Percentiles rank a stretch among this genome's conserved stretches.
These are phyloP conservation scores for Sisor rabdophorus DNA, from an alignment of 2,113 vertebrate genomes.

Conservation along the genomic window DNA sequence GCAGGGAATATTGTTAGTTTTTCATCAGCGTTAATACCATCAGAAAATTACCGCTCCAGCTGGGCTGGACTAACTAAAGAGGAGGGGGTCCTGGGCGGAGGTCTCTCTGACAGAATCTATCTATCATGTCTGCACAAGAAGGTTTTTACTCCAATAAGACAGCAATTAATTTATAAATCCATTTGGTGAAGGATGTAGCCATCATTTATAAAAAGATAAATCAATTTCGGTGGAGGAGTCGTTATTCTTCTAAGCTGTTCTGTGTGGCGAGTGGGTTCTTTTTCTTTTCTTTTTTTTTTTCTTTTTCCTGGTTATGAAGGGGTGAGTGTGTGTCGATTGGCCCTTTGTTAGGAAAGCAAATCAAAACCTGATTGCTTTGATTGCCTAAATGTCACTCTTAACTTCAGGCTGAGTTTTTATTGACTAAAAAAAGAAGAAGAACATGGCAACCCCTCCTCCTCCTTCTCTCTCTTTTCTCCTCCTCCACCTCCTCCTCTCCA, in stretches of 20 bases:
- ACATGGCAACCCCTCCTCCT: constrained; percentile 21
- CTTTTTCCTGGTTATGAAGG: neutral
- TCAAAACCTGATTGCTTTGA: constrained; percentile 70
- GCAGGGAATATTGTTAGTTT: constrained; percentile 83
- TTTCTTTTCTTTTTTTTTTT: constrained; percentile 53
- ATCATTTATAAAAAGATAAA: constrained; percentile 94
- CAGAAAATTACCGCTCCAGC: constrained; percentile 89
- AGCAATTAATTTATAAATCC: constrained; percentile 94
- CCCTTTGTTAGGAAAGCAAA: constrained; percentile 65
- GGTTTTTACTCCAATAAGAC: constrained; percentile 88
- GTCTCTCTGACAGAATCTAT: constrained; percentile 76
- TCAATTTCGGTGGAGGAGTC: constrained; percentile 76
- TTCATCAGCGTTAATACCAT: constrained; percentile 94
- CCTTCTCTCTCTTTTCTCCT: constrained; percentile 31
- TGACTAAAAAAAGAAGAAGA: constrained; percentile 60
- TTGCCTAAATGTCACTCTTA: constrained; percentile 73
- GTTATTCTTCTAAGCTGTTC: constrained; percentile 77
- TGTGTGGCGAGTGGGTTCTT: constrained; percentile 61
- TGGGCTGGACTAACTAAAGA: constrained; percentile 84
- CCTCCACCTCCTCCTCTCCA: constrained; percentile 30
- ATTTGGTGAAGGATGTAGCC: constrained; percentile 81
- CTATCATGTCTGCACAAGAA: constrained; percentile 86
- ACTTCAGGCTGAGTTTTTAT: constrained; percentile 69
- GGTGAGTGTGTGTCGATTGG: constrained; percentile 36
- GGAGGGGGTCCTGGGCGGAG: constrained; percentile 73